Conservation (phyloP, 2,888 invertebrate species). For the Apocheima hispidaria region DNA sequence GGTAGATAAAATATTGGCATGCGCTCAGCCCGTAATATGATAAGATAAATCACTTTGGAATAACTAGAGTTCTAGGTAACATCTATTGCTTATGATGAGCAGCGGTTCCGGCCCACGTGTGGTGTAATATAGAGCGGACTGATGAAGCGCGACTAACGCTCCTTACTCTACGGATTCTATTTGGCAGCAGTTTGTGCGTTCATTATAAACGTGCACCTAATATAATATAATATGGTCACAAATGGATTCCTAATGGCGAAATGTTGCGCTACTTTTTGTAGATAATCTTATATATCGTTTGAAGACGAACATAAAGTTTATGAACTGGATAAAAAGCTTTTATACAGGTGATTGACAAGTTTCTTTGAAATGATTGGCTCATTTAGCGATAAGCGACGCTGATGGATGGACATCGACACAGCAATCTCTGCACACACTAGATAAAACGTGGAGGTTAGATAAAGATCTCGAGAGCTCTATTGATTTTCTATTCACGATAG, state of each 20-base stretch:
- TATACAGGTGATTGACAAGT: conserved; percentile 19
- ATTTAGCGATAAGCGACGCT: conserved; percentile 24
- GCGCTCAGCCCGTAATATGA: no score
- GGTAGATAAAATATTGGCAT: no score
- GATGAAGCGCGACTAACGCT: conserved; percentile 78
- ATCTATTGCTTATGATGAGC: neutral
- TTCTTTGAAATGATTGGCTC: conserved; percentile 19
- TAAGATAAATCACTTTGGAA: no score
- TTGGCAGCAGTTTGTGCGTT: conserved; percentile 66
- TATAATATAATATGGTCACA: neutral
- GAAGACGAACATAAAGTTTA: conserved; percentile 3
- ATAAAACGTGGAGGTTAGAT: conserved; percentile 22
- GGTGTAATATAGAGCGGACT: conserved; percentile 53
- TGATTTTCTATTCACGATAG: conserved; percentile 33
- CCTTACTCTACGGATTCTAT: conserved; percentile 75
- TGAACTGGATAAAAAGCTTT: conserved; percentile 22
- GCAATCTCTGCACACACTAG: conserved; percentile 22
- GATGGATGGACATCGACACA: conserved; percentile 15
- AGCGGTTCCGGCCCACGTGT: conserved; percentile 12
- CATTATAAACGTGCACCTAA: neutral
- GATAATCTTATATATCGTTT: conserved; percentile 7
- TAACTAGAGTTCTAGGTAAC: neutral
- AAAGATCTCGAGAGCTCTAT: conserved; percentile 30
- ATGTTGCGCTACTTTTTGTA: neutral
- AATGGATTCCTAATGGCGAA: neutral